Percentiles rank a stretch among this genome's conserved stretches.
Conservation (phyloP, 2,797 vertebrate genomes). For the Acanthurus leucopareius region DNA sequence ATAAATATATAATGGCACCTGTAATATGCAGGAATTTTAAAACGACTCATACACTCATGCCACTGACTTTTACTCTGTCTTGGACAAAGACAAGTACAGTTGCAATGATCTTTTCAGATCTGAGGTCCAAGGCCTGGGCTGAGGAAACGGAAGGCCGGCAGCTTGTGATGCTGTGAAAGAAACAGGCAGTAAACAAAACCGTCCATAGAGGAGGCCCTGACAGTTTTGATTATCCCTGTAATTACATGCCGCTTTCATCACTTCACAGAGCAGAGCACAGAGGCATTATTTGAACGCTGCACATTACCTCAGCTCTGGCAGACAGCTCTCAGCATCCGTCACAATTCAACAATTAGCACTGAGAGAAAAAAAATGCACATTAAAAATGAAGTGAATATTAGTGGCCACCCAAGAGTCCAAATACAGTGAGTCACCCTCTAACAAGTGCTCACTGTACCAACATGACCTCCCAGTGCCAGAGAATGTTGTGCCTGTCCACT, state of each 20-base stretch:
- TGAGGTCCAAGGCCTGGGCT: conserved; percentile 49
- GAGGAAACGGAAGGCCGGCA: conserved; percentile 47
- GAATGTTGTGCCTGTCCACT: conserved; percentile 86
- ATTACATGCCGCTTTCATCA: conserved; percentile 82
- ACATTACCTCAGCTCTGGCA: conserved; percentile 86
- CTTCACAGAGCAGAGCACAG: conserved; percentile 75
- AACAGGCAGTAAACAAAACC: conserved; percentile 76
- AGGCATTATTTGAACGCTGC: conserved; percentile 79
- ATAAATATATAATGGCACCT: neutral
- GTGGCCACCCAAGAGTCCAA: conserved; percentile 84
- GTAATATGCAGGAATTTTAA: neutral
- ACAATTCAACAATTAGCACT: conserved; percentile 82
- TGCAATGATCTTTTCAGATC: conserved; percentile 42
- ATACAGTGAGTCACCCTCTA: conserved; percentile 80
- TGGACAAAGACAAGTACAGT: conserved; percentile 37
- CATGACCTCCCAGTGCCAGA: conserved; percentile 78
- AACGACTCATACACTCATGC: neutral
- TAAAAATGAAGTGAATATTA: conserved; percentile 82
- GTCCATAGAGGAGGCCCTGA: conserved; percentile 77
- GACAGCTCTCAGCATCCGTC: conserved; percentile 69
- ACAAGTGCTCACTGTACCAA: conserved; percentile 82
- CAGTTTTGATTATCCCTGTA: conserved; percentile 85
- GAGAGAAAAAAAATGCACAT: conserved; percentile 66
- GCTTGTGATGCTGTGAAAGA: conserved; percentile 72
- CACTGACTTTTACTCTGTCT: conserved; percentile 31